These are phyloP conservation scores for Drosophila lutescens DNA, from an alignment of 2,888 invertebrate genomes.

Conservation along the genomic window DNA sequence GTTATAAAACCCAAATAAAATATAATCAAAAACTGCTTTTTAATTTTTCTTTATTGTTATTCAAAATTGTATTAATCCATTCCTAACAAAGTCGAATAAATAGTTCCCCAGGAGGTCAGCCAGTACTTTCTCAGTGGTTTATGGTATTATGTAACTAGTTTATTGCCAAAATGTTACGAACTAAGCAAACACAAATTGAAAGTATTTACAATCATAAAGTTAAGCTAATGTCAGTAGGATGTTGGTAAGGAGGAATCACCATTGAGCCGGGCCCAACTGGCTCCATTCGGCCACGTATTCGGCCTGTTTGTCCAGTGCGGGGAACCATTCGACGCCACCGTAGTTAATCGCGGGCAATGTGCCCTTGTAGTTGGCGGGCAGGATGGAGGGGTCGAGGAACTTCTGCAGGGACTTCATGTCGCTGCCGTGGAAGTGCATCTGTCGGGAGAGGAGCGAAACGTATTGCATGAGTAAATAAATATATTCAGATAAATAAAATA, in stretches of 20 bases:
- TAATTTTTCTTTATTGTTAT: too few relatives aligned
- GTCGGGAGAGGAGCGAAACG: slow-evolving; percentile 48
- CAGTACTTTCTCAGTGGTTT: slow-evolving; percentile 5
- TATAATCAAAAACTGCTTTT: too few relatives aligned
- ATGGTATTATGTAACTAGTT: slow-evolving; percentile 66
- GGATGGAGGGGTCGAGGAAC: slow-evolving; percentile 87
- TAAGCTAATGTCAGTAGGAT: slow-evolving; percentile 49
- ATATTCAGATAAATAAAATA: not conserved
- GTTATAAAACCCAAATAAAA: too few relatives aligned
- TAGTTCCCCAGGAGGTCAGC: not conserved
- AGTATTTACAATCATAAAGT: slow-evolving; percentile 62
- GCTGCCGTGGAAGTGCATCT: slow-evolving; percentile 93
- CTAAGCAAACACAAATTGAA: slow-evolving; percentile 67
- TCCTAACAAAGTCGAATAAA: too few relatives aligned
- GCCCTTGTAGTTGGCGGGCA: slow-evolving; percentile 92
- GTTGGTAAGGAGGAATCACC: slow-evolving; percentile 61
- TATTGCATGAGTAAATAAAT: not conserved
- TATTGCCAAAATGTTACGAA: slow-evolving; percentile 68
- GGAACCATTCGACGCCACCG: slow-evolving; percentile 91
- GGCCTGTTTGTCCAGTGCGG: slow-evolving; percentile 87
- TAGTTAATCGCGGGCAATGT: slow-evolving; percentile 90
- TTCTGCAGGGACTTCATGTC: slow-evolving; percentile 92
- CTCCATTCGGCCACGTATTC: slow-evolving; percentile 89
- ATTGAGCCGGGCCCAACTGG: slow-evolving; percentile 87
- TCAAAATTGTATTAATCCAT: too few relatives aligned